Base-by-base conservation (phyloP, 2,113 vertebrate genomes). In the Sarotherodon lohbergeri region DNA sequence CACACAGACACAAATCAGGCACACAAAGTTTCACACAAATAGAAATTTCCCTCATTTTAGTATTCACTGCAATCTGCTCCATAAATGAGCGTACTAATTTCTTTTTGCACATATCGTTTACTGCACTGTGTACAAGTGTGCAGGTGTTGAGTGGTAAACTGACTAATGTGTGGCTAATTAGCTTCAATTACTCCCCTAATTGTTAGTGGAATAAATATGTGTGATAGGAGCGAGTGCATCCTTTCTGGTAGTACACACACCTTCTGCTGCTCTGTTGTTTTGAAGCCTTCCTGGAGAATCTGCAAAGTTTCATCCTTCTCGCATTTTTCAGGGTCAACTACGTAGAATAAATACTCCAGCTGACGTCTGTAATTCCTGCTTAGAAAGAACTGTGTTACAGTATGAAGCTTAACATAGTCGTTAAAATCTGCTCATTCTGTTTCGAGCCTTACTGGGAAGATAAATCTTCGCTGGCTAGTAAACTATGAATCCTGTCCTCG, bases 311-410 rank as follows among this genome's bases (percentile, higher is more conserved):
- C 96, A 43, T 97, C 96, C 87, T 94, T 96, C 87, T 96, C 96
- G 76, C 90, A 80, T 82, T 88, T 80, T 89, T 97, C 94, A 78
- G 96, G 95, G 88, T 97, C 96, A 80, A 95, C 88, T 9, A 96
- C 50, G 59, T 97, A 97, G 95, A 97, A 97, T 71, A 98, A 96
- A 90, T 96, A 97, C 68, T 98, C 97, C 86, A 97, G 86, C 87
- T 93, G 94, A 81, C 95, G 95, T 88, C 88, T 97, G 90, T 95
- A 96, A 91, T 92, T 96, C 85, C 97, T 97, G 80, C 10, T 90
- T 87, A 56, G 80, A 88, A 90, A 7, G 80, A n/a, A 16, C 0
- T 2, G 57, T 54, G 22, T 82, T 29, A 86, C 27, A 43, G 81
- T 19, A 63, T 1, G 22, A 24, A 61, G 10, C 8, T 34, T 52